Evolutionary conservation across 2,888 invertebrate species (phyloP).

Genomic region (Drepanosiphum platanoidis): DNA sequence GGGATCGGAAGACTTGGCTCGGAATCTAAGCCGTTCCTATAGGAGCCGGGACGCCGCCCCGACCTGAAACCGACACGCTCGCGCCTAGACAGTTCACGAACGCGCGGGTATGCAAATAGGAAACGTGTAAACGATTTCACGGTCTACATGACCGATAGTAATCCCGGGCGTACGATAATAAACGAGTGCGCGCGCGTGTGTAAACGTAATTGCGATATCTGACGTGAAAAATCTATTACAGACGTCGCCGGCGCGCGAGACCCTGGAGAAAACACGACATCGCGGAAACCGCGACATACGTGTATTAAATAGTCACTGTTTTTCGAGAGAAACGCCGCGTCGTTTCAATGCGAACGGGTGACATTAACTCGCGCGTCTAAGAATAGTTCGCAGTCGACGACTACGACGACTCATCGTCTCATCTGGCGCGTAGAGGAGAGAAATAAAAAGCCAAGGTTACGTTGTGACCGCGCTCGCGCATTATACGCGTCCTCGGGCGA

Average conservation of each 20-base stretch:
- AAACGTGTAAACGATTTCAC: conserved; percentile 18
- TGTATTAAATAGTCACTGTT: neutral
- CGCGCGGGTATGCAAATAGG: neutral
- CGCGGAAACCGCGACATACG: neutral
- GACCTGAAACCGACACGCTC: neutral
- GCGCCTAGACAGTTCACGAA: too few species aligned
- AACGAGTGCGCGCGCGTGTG: too few species aligned
- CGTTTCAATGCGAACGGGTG: conserved; percentile 28
- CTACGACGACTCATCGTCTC: neutral
- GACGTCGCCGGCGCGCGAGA: neutral
- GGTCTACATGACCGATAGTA: neutral
- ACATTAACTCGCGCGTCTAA: too few species aligned
- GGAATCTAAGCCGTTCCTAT: neutral
- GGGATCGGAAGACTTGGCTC: neutral
- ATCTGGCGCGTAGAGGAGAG: neutral
- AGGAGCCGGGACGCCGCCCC: neutral
- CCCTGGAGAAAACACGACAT: conserved; percentile 4
- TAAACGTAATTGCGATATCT: neutral
- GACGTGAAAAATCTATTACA: neutral
- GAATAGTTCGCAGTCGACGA: neutral
- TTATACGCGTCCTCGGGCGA: neutral
- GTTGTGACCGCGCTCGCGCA: neutral
- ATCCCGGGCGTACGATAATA: neutral
- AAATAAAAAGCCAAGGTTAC: conserved; percentile 23
- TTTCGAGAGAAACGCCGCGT: too few species aligned